phyloP scores from a whole-genome alignment of 2,797 vertebrate species.

The Pteropus rufus region DNA sequence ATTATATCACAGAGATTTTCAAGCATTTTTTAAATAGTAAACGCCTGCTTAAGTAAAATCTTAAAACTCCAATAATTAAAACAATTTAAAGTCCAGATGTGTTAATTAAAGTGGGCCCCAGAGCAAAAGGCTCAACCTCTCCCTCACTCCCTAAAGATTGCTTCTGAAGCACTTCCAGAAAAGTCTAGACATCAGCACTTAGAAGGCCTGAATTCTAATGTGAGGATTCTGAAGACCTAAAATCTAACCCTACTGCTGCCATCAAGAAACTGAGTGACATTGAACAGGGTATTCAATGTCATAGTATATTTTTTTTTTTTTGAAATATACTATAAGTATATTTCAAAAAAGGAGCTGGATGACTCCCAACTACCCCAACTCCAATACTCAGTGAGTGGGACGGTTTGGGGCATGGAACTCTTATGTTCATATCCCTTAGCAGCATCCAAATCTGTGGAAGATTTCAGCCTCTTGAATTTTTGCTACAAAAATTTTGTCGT shows the following conservation, averaged over 20 bases:
- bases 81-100: background rate
- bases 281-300: background rate
- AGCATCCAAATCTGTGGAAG: background rate
- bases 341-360: background rate
- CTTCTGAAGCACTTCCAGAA: background rate
- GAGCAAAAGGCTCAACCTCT: background rate
- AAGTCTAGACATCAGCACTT: background rate
- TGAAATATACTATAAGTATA: background rate
- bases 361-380: background rate
- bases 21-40: background rate
- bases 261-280: background rate
- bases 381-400: background rate
- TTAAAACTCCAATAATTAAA: slow-evolving; percentile 11
- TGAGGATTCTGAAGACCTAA: background rate
- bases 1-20: background rate
- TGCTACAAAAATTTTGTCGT: background rate
- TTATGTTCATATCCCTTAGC: background rate
- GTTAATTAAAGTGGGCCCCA: background rate
- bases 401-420: background rate
- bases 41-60: background rate
- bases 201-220: background rate
- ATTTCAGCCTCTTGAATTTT: background rate
- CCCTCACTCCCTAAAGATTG: background rate
- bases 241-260: background rate
- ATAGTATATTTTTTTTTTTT: no score